Evolutionary conservation across 2,888 invertebrate species (phyloP).

Genomic region (Therioaphis trifolii): DNA sequence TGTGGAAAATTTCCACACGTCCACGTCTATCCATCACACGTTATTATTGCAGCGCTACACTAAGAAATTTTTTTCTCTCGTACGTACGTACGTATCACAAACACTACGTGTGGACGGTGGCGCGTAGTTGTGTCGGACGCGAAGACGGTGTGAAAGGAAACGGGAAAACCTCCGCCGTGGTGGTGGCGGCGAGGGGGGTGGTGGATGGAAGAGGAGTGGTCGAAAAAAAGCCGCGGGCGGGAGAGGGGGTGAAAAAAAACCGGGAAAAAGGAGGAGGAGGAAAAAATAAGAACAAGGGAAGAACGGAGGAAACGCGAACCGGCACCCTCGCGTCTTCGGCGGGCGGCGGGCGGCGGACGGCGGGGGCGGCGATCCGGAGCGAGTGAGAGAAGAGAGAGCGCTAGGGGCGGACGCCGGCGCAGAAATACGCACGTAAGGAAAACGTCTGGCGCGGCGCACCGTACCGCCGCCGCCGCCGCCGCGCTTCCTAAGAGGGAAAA

Average conservation of each 20-base stretch:
- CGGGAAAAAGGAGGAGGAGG: conserved; percentile 54
- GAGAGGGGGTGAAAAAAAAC: conserved; percentile 43
- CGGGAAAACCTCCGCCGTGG: conserved; percentile 4
- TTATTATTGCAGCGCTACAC: too few relatives aligned
- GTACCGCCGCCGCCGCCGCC: conserved; percentile 48
- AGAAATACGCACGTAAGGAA: conserved; percentile 66
- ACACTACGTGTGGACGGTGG: background rate
- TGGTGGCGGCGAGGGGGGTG: background rate
- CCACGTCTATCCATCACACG: too few relatives aligned
- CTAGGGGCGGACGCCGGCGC: conserved; percentile 67
- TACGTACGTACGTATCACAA: background rate
- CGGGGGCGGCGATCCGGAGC: conserved; percentile 63
- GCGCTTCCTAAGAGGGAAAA: conserved; percentile 63
- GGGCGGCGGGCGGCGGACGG: background rate
- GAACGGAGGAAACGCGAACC: conserved; percentile 59
- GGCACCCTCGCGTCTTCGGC: conserved; percentile 34
- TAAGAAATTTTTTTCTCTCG: background rate
- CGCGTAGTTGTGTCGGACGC: conserved; percentile 27
- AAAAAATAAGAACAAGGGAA: conserved; percentile 62
- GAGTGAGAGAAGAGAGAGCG: conserved; percentile 64
- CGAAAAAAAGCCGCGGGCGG: conserved; percentile 6
- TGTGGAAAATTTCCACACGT: too few relatives aligned
- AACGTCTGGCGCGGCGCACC: conserved; percentile 64
- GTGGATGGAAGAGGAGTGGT: background rate
- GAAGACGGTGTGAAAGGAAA: conserved; percentile 59